Base-by-base conservation (phyloP, 2,797 vertebrate species). In the Nannoperca obscura region DNA sequence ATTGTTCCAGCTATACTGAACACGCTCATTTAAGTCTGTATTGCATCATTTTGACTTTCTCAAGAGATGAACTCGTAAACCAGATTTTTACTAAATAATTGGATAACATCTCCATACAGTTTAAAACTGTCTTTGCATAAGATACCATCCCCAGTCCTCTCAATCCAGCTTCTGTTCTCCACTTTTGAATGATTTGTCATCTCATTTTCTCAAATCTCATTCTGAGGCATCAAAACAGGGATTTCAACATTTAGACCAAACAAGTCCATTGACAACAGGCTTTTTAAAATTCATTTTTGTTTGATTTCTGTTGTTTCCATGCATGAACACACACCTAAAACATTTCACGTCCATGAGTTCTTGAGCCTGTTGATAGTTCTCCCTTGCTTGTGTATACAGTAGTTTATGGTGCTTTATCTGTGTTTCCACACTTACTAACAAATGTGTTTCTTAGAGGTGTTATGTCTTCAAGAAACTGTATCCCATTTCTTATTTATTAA, bases 221-320 rank as follows among this genome's bases (percentile, higher is more conserved):
- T 85, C 46, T 20, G 40, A 74, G 71, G 58, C 83, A 84, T 89
- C 44, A 44, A 71, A 64, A 24, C 66, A 12, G 52, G 32, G 40
- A 81, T 82, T 86, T 64, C 66, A 69, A 75, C 81, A 70, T 76
- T 78, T 54, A 67, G 70, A 74, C 34, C 70, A 78, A 83, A 84
- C 71, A 80, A 83, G 94, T 96, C 95, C 95, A 96, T 96, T 96
- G 95, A 96, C 95, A 95, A 82, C 94, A 96, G 95, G 86, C 88
- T 90, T 80, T 89, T 85, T n/a, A 46, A 69, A 81, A 71, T 63
- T 65, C 89, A 85, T 59, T 34, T 76, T 78, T 89, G 61, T 72
- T 75, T 83, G 76, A 44, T 81, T 83, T 80, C 32, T 67, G 30
- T 85, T 67, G 22, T 88, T 88, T 80, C 71, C 91, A 89, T 86